phyloP scores from a whole-genome alignment of 2,113 vertebrate genomes.

The Benitochromis conjunctus region DNA sequence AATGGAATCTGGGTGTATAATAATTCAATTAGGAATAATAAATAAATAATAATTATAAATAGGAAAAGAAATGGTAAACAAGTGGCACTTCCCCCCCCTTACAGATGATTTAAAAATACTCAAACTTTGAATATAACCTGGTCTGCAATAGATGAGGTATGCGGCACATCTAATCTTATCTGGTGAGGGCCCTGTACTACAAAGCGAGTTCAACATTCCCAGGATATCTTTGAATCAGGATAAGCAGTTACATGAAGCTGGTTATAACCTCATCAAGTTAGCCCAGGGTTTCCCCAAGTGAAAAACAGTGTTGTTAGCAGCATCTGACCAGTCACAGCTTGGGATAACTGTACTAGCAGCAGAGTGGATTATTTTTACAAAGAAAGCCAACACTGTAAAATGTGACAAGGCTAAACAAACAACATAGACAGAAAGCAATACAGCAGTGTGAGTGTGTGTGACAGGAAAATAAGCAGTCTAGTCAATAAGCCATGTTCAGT shows the following conservation, averaged over 20 bases:
- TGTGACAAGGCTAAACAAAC: no score
- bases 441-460: no score
- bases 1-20: background rate
- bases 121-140: no score
- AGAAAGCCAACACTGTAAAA: background rate
- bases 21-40: background rate
- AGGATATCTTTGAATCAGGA: background rate
- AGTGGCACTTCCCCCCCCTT: rapidly evolving
- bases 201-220: background rate
- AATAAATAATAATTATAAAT: background rate
- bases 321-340: background rate
- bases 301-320: background rate
- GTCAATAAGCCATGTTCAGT: no score
- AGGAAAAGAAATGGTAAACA: background rate
- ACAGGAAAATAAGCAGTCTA: no score
- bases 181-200: background rate
- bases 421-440: no score
- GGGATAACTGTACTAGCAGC: background rate
- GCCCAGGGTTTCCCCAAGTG: background rate
- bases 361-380: background rate
- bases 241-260: background rate
- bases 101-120: background rate
- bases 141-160: background rate
- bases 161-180: background rate
- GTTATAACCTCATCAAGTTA: background rate